Conservation (phyloP, 2,113 vertebrate genomes). For the Paramormyrops kingsleyae region DNA sequence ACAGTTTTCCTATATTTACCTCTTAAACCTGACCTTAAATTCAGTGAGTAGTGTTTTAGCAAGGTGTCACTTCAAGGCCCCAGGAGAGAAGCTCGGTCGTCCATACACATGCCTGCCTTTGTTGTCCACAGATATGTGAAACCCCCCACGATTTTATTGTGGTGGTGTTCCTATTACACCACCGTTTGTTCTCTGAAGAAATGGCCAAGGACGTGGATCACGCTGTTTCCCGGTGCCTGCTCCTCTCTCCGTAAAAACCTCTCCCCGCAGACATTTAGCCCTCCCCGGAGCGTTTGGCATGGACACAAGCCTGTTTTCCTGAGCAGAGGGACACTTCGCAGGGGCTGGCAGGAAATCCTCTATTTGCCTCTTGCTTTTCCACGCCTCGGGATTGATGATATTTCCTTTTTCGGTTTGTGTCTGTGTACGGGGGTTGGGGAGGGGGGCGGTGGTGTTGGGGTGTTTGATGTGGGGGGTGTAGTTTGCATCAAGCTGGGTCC, state of each 20-base stretch:
- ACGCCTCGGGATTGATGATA: not conserved
- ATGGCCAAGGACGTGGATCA: not conserved
- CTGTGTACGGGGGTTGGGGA: not conserved
- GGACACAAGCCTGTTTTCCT: not conserved
- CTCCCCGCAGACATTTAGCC: not conserved
- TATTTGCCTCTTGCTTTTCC: conserved; percentile 3
- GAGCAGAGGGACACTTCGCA: not conserved
- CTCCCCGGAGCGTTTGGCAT: not conserved
- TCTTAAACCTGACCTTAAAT: not conserved
- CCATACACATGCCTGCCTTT: not conserved
- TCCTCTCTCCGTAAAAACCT: not conserved
- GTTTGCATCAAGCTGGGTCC: not conserved
- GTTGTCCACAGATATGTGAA: not conserved
- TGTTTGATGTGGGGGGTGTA: not conserved
- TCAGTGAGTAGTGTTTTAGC: not conserved
- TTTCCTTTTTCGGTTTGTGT: not conserved
- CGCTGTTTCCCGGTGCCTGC: not conserved
- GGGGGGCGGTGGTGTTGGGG: not conserved
- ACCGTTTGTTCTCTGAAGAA: not conserved
- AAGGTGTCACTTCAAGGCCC: not conserved
- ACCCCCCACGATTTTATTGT: not conserved
- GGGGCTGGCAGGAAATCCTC: conserved; percentile 14
- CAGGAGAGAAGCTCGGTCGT: not conserved
- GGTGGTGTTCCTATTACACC: not conserved
- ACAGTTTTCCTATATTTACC: not conserved